Base-by-base conservation (phyloP, 2,888 invertebrate species). In the Calliopum simillimum region DNA sequence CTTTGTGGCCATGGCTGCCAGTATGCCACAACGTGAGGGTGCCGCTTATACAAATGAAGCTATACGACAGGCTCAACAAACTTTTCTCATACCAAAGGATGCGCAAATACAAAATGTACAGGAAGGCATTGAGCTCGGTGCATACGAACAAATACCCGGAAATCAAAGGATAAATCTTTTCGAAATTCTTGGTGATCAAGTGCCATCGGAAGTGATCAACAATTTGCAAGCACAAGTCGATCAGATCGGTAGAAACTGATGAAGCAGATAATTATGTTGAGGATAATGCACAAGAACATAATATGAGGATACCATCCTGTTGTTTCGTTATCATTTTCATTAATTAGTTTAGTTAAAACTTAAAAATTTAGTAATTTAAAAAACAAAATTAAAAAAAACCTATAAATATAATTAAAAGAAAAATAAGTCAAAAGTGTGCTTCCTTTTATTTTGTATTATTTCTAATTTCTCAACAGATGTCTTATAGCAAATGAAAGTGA, bases 81-180 rank as follows among this genome's bases (percentile, higher is more conserved):
- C 94, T 4, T 91, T 91, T 81, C 89, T 95, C 73, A 94, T 95
- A 78, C 95, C 95, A 16, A 93, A 93, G 84, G 94, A 94, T 84
- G 95, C 95, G 47, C 91, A 93, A 82, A 95, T 95, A 75, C 95
- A 95, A 86, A 94, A 94, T 86, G 93, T 92, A 79, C 93, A 94
- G 87, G 94, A 94, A 86, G 94, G 94, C 69, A 93, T 95, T 76
- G 94, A 95, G 86, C 86, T 95, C 80, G 94, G 93, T 4, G 94
- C 94, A 5, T 94, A 94, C 86, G 94, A 95, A 86, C 92, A 93
- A 76, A 95, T 95, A 80, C 95, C 95, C 80, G 94, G 92, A 73
- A 91, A 94, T 87, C 94, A 95, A 86, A 90, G 91, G 81, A 93
- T 95, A 86, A 92, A 94, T 86, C 88, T 95, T n/a, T 92, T 90